Evolutionary conservation across 2,113 vertebrate species (phyloP).

Genomic region (Eleginops maclovinus): DNA sequence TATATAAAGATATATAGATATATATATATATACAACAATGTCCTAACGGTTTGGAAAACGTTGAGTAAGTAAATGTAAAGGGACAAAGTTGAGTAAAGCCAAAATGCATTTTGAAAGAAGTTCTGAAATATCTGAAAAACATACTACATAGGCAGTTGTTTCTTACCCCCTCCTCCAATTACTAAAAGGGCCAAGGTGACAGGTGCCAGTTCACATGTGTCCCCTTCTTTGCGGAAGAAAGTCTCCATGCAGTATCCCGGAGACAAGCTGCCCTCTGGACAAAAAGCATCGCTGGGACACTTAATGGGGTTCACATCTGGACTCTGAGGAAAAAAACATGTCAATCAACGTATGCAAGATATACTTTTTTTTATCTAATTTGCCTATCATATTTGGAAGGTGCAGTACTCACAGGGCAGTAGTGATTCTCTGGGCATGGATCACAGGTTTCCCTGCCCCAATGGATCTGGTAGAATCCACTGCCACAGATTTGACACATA

Average conservation of each 20-base stretch:
- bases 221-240: conserved; percentile 87
- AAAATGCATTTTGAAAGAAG: background rate
- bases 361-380: background rate
- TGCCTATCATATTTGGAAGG: no score
- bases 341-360: conserved; percentile 6
- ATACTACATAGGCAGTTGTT: background rate
- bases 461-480: conserved; percentile 86
- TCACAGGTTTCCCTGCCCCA: conserved; percentile 86
- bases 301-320: conserved; percentile 87
- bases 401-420: conserved; percentile 88
- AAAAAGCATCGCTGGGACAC: conserved; percentile 90
- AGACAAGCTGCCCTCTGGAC: conserved; percentile 85
- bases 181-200: conserved; percentile 86
- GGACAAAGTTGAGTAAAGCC: background rate
- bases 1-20: no score
- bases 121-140: background rate
- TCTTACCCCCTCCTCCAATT: conserved; percentile 83
- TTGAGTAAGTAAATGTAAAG: no score
- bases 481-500: conserved; percentile 85
- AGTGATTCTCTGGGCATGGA: conserved; percentile 88
- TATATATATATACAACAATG: no score
- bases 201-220: conserved; percentile 87
- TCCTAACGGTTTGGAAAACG: no score
- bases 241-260: conserved; percentile 91
- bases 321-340: conserved; percentile 79